Evolutionary conservation across 1,140 invertebrate species (phyloP), one percentile per base, ranked within the genome.

Genomic region (Zaprionus lachaisei): DNA sequence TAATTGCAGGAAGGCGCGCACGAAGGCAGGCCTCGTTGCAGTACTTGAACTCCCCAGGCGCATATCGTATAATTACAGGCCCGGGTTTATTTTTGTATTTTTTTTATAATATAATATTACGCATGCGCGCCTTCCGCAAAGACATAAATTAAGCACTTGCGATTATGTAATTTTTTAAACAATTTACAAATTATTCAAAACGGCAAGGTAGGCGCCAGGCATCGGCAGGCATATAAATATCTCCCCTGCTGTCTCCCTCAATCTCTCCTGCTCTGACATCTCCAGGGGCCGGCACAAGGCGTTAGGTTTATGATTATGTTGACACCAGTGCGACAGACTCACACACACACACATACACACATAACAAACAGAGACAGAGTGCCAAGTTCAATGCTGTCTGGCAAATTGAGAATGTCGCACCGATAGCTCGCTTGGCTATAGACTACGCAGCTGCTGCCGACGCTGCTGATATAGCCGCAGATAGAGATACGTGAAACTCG

Each of bases 131-230:
- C 60, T 75, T 75, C 72, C 67, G 72, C 63, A 70, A 70, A 51
- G 54, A 64, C 44, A 75, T 75, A 75, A 75, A 75, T 75, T 71
- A 47, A 62, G 37, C 61, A 65, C 31, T 58, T 65, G 58, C 47
- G 67, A 71, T 71, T 66, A 73, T 81, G 71, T 69, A 47, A 82
- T 82, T 60, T 49, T 74, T 64, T 60, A 75, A 54, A 87, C 31
- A 58, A 38, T 47, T 66, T 58, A 62, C 41, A 72, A 83, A 80
- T 71, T 75, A 86, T 86, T 89, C 84, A 83, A 72, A 89, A 65
- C 68, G 58, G 77, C 83, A 87, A 87, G 84, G 83, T 72, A 87
- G 80, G 69, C 77, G 80, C 72, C 80, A 80, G 73, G 83, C 47
- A 69, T 76, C 47, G 15, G 15, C 38, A n/a, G 38, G 38, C 38